phyloP scores from a whole-genome alignment of 1,140 invertebrate species.

The Trinorchestia longiramus region DNA sequence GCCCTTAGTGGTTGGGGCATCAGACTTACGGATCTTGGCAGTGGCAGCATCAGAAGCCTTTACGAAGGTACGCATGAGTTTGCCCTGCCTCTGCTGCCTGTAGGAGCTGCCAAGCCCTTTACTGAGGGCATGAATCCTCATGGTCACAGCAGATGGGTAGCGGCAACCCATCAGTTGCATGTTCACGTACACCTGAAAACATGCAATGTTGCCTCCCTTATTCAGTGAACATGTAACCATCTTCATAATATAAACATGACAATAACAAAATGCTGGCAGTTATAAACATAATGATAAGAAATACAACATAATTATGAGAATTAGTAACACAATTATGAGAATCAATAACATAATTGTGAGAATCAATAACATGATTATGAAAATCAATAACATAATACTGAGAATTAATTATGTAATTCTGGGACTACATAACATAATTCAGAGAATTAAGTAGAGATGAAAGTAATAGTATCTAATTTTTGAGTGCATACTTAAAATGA shows the following conservation, averaged over 20 bases:
- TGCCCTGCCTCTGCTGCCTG: constrained; percentile 77
- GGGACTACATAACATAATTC: too few relatives aligned
- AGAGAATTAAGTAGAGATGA: too few relatives aligned
- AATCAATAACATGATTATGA: background rate
- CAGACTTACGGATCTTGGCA: constrained; percentile 74
- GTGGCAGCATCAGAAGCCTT: constrained; percentile 82
- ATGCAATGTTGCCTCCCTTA: background rate
- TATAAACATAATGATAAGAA: background rate
- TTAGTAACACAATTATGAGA: too few relatives aligned
- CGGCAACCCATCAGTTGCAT: constrained; percentile 70
- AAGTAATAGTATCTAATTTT: background rate
- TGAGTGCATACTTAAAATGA: background rate
- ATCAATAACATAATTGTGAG: background rate
- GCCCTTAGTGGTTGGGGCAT: background rate
- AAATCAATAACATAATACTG: too few relatives aligned
- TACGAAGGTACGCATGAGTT: constrained; percentile 82
- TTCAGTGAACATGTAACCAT: background rate
- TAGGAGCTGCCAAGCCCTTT: constrained; percentile 61
- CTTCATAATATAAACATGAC: background rate
- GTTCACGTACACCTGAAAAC: constrained; percentile 70
- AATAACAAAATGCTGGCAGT: background rate
- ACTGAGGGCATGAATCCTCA: constrained; percentile 57
- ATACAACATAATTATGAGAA: background rate
- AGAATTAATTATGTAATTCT: too few relatives aligned
- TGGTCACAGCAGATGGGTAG: constrained; percentile 60